These are phyloP conservation scores for Lucinisca nassula DNA, from an alignment of 2,888 invertebrate species.

Conservation along the genomic window DNA sequence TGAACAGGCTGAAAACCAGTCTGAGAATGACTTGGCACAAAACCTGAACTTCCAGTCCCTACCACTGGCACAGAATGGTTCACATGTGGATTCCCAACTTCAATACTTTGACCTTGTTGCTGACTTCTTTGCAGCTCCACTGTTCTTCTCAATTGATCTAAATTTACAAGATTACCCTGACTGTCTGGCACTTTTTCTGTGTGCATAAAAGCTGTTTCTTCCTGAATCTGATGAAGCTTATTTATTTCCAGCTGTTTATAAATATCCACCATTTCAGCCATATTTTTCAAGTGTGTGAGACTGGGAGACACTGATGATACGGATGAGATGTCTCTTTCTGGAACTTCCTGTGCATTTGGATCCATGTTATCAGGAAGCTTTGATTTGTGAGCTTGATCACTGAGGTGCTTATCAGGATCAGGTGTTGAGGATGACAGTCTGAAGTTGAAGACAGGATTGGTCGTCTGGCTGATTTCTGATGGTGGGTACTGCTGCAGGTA, in stretches of 20 bases:
- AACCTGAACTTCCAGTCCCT: background rate
- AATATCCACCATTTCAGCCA: constrained; percentile 68
- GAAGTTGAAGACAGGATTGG: constrained; percentile 79
- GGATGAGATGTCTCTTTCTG: constrained; percentile 69
- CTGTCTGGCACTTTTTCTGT: background rate
- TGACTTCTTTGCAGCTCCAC: background rate
- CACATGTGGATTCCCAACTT: background rate
- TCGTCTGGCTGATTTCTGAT: constrained; percentile 45
- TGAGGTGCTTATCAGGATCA: constrained; percentile 78
- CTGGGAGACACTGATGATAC: constrained; percentile 60
- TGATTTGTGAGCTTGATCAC: constrained; percentile 43
- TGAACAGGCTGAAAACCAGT: constrained; percentile 2
- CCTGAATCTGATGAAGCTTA: constrained; percentile 53
- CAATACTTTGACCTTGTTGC: background rate
- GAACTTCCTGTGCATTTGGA: constrained; percentile 61
- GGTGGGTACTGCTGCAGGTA: constrained; percentile 51
- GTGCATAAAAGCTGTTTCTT: constrained; percentile 40
- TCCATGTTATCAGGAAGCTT: constrained; percentile 49
- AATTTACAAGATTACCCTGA: background rate
- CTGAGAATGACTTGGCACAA: constrained; percentile 2
- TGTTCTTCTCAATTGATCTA: background rate
- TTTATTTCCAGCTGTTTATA: constrained; percentile 61
- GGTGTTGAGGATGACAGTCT: constrained; percentile 82
- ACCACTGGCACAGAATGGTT: background rate
- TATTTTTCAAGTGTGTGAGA: constrained; percentile 57